Evolutionary conservation across 2,888 invertebrate genomes (phyloP).

Genomic region (Campoletis raptor): DNA sequence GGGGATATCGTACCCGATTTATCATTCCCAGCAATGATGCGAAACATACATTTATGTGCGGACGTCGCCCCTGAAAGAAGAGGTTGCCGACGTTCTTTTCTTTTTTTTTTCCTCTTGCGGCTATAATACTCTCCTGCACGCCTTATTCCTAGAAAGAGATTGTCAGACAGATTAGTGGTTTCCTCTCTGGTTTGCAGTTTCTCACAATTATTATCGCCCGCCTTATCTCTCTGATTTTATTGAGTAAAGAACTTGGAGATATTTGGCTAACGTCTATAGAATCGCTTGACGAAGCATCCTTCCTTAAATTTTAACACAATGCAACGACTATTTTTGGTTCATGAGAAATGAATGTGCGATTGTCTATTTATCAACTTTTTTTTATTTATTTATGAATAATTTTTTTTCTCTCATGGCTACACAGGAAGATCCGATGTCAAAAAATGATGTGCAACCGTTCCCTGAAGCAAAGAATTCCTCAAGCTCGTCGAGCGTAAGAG

Average conservation of each 20-base stretch:
- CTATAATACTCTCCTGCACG: neutral
- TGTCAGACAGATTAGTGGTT: slow-evolving; percentile 10
- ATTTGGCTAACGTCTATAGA: neutral
- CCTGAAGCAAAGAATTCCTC: neutral
- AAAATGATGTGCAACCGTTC: neutral
- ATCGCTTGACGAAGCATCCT: neutral
- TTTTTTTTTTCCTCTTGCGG: neutral
- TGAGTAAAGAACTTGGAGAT: neutral
- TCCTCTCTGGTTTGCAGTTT: neutral
- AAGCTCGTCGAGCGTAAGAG: neutral
- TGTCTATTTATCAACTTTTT: neutral
- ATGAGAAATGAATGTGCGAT: no score
- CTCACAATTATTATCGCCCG: slow-evolving; percentile 14
- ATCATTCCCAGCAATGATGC: slow-evolving; percentile 66
- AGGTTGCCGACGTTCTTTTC: slow-evolving; percentile 27
- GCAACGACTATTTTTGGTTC: neutral
- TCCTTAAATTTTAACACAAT: neutral
- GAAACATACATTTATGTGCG: slow-evolving; percentile 45
- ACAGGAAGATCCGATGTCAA: neutral
- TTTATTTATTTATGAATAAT: neutral
- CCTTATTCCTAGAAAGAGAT: slow-evolving; percentile 39
- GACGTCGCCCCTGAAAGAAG: slow-evolving; percentile 43
- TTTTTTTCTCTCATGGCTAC: neutral
- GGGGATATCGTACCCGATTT: slow-evolving; percentile 67
- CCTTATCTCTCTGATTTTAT: slow-evolving; percentile 23